Evolutionary conservation across 2,888 invertebrate genomes (phyloP), one percentile per base, ranked within the genome.

Genomic region (Leptinotarsa rubiginosa): DNA sequence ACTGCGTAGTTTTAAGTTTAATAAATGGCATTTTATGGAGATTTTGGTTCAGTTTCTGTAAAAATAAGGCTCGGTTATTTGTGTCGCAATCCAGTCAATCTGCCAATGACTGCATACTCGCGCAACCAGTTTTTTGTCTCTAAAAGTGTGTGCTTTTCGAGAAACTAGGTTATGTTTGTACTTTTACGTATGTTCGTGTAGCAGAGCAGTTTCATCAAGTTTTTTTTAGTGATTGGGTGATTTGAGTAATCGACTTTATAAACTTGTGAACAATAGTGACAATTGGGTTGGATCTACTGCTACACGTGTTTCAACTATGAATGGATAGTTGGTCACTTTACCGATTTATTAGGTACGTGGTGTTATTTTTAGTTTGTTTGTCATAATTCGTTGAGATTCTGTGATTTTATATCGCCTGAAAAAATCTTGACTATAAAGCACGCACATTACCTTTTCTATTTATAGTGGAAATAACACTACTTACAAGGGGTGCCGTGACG

Each of bases 111-210:
- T 10, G 56, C 22, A 15, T 13, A 15, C 56, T 22, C 22, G 56
- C 20, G 22, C 15, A 20, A 56, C 56, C 56, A 62, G 62, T 62
- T 62, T 62, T 62, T 62, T 62, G n/a, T n/a, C 7, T 31, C 31
- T 31, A 41, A 62, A 41, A 41, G 41, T 41, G 59, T 25, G 62
- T 7, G 16, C 7, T n/a, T 22, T 22, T 56, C 5, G 15, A 15
- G 12, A 62, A 62, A 62, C 41, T 62, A 62, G 62, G 62, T 62
- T 62, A 62, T 62, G 62, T 62, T 62, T n/a, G 62, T 22, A 22
- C 20, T 22, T 56, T 56, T 22, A 56, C 56, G 56, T 56, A 56
- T 18, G 62, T n/a, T 25, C 31, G 62, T 41, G 16, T n/a, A 62
- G 41, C n/a, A 50, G 22, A 56, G 15, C n/a, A 31, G n/a, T 25